Conservation (phyloP, 2,113 vertebrate genomes). For the Odocoileus hemionus region DNA sequence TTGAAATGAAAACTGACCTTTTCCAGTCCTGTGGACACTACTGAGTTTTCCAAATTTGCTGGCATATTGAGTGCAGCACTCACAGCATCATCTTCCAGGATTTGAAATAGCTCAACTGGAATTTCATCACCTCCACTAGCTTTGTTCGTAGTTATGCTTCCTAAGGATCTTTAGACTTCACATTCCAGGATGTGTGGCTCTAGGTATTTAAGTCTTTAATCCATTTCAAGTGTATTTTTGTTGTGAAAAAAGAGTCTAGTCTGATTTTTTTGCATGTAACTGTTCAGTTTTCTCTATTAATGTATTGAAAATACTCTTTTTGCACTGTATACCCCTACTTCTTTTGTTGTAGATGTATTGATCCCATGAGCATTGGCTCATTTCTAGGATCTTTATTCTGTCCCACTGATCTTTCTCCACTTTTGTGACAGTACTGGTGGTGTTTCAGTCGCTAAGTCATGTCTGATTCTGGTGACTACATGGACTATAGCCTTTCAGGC, state of each 20-base stretch:
- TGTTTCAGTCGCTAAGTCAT: accelerated
- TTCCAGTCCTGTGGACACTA: no score
- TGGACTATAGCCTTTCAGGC: background rate
- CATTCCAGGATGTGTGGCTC: no score
- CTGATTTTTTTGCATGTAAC: background rate
- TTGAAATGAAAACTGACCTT: no score
- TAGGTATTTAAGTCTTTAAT: background rate
- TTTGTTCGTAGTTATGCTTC: no score
- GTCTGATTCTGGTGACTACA: background rate
- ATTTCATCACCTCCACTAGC: no score
- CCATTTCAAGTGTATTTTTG: background rate
- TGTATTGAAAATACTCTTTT: background rate
- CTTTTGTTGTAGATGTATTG: background rate
- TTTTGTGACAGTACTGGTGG: background rate
- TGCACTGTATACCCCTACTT: background rate
- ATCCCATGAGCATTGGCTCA: background rate
- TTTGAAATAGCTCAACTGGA: no score
- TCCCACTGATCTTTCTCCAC: background rate
- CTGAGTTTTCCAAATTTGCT: no score
- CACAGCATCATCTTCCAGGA: no score
- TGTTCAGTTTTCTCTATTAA: background rate
- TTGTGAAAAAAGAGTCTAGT: background rate
- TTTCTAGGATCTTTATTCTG: background rate
- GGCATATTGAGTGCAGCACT: no score
- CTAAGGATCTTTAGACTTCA: no score